Conservation (phyloP, 2,888 invertebrate species). For the Orchesella flavescens region DNA sequence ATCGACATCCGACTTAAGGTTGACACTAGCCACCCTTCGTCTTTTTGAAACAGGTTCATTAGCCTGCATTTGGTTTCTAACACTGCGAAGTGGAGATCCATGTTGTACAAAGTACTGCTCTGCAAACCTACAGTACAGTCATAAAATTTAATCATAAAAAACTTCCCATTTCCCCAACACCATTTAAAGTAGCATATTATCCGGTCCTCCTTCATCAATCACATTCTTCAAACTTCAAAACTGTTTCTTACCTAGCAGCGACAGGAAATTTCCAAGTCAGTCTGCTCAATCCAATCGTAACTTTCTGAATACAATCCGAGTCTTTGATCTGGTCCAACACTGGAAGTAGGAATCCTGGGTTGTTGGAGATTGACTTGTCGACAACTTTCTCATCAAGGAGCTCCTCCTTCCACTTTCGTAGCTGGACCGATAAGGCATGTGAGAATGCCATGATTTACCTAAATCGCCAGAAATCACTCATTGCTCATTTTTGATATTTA, state of each 20-base stretch:
- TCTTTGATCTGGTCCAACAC: slow-evolving; percentile 42
- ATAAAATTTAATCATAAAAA: neutral
- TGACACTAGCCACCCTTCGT: slow-evolving; percentile 5
- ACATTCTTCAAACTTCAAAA: no score
- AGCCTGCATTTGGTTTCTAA: slow-evolving; percentile 14
- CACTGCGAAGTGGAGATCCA: slow-evolving; percentile 51
- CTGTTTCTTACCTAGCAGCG: slow-evolving; percentile 51
- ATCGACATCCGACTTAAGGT: neutral
- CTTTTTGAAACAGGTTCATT: slow-evolving; percentile 50
- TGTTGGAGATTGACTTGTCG: slow-evolving; percentile 28
- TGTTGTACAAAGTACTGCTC: slow-evolving; percentile 54
- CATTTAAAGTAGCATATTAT: neutral
- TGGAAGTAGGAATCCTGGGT: slow-evolving; percentile 52
- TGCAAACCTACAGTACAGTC: slow-evolving; percentile 52
- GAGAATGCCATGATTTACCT: slow-evolving; percentile 26
- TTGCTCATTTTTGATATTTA: neutral
- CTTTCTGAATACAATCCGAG: slow-evolving; percentile 27
- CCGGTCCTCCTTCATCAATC: no score
- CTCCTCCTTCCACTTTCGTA: slow-evolving; percentile 45
- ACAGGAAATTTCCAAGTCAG: slow-evolving; percentile 61
- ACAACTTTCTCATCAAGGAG: slow-evolving; percentile 26
- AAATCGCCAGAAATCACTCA: neutral
- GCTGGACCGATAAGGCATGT: slow-evolving; percentile 21
- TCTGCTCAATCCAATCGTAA: slow-evolving; percentile 55
- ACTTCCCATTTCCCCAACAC: neutral